These are phyloP conservation scores for Mellilla xanthometata DNA, from an alignment of 2,888 invertebrate genomes.

Conservation along the genomic window DNA sequence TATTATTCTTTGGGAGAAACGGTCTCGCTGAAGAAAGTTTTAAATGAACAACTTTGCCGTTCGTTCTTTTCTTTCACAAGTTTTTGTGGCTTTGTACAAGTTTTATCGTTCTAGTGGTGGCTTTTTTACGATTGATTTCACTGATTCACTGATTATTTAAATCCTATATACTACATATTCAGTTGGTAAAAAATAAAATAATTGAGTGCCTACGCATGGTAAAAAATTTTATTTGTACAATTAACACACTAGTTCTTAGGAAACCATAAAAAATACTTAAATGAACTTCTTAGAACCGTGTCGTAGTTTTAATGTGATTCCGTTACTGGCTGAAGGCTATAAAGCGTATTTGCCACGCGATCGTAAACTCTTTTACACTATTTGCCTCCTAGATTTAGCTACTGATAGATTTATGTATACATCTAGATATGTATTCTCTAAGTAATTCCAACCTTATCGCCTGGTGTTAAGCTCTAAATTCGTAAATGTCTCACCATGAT, in stretches of 20 bases:
- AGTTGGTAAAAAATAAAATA: no score
- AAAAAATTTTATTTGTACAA: no score
- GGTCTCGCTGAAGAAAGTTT: slow-evolving; percentile 10
- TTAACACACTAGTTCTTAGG: no score
- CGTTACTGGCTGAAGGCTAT: slow-evolving; percentile 48
- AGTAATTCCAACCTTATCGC: slow-evolving; percentile 12
- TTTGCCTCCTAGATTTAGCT: slow-evolving; percentile 37
- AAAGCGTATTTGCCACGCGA: slow-evolving; percentile 60
- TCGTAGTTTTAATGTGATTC: slow-evolving; percentile 32
- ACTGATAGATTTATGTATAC: slow-evolving; percentile 19
- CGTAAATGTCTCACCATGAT: neutral
- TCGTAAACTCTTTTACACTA: slow-evolving; percentile 60
- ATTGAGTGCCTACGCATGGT: no score
- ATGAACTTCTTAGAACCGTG: slow-evolving; percentile 16
- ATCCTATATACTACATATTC: no score
- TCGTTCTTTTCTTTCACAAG: neutral
- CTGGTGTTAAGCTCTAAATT: neutral
- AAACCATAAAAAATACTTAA: no score
- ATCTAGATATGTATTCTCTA: neutral
- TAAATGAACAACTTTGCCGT: slow-evolving; percentile 2
- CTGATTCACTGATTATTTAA: no score
- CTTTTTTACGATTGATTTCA: no score
- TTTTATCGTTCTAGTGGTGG: no score
- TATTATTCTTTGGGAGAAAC: slow-evolving; percentile 13
- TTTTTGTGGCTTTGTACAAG: no score